These are phyloP conservation scores for Otolemur garnettii DNA, from an alignment of 2,113 vertebrate species.

Conservation along the genomic window DNA sequence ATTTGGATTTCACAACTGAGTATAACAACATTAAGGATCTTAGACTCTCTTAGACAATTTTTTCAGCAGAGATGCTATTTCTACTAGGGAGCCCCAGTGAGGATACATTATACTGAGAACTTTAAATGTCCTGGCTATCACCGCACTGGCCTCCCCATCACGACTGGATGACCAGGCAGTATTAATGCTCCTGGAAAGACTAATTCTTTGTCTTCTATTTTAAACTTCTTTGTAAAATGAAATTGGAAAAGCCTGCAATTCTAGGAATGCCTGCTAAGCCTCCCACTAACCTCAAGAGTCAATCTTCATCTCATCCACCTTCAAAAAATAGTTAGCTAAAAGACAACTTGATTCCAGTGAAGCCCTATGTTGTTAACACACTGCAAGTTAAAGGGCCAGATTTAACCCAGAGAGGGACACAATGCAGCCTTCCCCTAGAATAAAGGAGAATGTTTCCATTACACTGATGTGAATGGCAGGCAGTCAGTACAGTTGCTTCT, in stretches of 20 bases:
- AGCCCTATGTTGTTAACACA: neutral
- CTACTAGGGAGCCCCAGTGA: neutral
- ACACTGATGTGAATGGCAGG: neutral
- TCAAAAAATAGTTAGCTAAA: constrained; percentile 52
- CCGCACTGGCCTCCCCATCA: neutral
- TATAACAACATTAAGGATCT: neutral
- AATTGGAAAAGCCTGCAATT: constrained; percentile 29
- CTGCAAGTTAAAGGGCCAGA: neutral
- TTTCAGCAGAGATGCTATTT: neutral
- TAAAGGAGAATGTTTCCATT: neutral
- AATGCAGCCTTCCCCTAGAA: neutral
- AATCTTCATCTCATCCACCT: constrained; percentile 9
- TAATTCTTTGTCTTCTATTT: constrained; percentile 49
- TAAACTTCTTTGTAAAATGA: constrained; percentile 49
- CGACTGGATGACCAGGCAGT: neutral
- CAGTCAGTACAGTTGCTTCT: neutral
- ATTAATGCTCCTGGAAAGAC: neutral
- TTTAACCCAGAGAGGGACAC: neutral
- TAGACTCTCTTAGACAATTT: neutral
- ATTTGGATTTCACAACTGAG: neutral
- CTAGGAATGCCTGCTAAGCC: constrained; percentile 57
- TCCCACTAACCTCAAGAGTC: constrained; percentile 36
- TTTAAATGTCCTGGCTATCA: neutral
- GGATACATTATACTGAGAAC: neutral
- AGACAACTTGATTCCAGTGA: constrained; percentile 27